Evolutionary conservation across 1,140 invertebrate genomes (phyloP).

Genomic region (Olivierus martensii): DNA sequence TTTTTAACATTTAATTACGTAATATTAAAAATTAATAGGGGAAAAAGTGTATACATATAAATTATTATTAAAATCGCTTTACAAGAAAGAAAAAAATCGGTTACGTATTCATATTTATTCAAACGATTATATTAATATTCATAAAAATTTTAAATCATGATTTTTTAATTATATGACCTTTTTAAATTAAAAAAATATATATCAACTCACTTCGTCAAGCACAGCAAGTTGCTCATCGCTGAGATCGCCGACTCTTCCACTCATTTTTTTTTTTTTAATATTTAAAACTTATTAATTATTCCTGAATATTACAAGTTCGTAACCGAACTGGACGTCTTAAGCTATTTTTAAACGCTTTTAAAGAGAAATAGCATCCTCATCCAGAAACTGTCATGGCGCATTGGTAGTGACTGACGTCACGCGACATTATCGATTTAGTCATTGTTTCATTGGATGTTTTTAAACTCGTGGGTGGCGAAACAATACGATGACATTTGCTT

Average conservation of each 20-base stretch:
- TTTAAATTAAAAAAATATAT: neutral
- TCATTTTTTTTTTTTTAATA: constrained; percentile 2
- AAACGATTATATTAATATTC: too few species aligned
- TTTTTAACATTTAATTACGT: too few species aligned
- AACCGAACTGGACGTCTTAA: neutral
- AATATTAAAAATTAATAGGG: too few species aligned
- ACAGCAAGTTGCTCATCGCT: constrained; percentile 14
- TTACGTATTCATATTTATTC: too few species aligned
- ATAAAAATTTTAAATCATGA: neutral
- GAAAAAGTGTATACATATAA: neutral
- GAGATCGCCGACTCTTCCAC: constrained; percentile 10
- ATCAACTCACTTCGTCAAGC: constrained; percentile 9
- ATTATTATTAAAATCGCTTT: neutral
- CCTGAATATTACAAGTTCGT: too few species aligned
- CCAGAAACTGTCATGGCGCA: constrained; percentile 1
- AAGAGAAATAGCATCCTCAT: neutral
- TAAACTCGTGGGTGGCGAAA: neutral
- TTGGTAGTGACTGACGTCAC: neutral
- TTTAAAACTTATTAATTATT: neutral
- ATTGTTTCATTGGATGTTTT: neutral
- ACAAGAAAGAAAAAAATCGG: neutral
- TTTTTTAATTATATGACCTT: neutral
- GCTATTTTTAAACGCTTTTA: neutral
- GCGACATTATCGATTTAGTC: neutral
- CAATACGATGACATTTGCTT: too few species aligned